Base-by-base conservation (phyloP, 2,888 invertebrate genomes). In the Meganola albula region DNA sequence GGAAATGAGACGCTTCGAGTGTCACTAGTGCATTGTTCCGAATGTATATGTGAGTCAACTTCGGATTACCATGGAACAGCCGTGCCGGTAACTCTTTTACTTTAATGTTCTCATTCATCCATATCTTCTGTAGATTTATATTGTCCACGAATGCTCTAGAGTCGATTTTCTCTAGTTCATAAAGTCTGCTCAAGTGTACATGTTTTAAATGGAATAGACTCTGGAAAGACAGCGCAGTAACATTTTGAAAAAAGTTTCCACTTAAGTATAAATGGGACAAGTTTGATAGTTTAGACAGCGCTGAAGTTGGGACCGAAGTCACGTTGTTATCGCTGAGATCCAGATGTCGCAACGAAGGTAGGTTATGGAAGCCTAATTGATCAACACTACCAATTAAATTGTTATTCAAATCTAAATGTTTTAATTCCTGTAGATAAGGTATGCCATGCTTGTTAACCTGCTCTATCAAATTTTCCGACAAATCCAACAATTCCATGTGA, bases 291-390 rank as follows among this genome's bases (percentile, higher is more conserved):
- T 92, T 92, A 16, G 93, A 90, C 41, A 96, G 80, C 39, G 94
- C 91, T 38, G 88, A 87, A 27, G 93, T 93, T 47, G 94, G 94
- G 49, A 96, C 86, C 25, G 88, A 84, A 53, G 92, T 92, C 65
- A 97, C 88, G 71, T 93, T 93, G 74, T 96, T 96, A 67, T 94
- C 92, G 45, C 93, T 91, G 44, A 96, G 78, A 73, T 94, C 92
- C 56, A 96, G 87, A 56, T 89, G 88, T 40, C 91, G 90, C 26
- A 97, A 74, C 26, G 91, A 89, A 29, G 90, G 89, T 31, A 96
- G 80, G 35, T 93, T 92, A 51, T 92, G 90, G 53, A 95, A 91
- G 27, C 93, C 92, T 44, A 90, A 88, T 50, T 90, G 88, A 69
- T 92, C 90, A 44, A 95, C 86, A 41, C 88, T 89, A 34, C 89